These are phyloP conservation scores for Drosophila trapezifrons DNA, from an alignment of 1,140 invertebrate species.

Conservation along the genomic window DNA sequence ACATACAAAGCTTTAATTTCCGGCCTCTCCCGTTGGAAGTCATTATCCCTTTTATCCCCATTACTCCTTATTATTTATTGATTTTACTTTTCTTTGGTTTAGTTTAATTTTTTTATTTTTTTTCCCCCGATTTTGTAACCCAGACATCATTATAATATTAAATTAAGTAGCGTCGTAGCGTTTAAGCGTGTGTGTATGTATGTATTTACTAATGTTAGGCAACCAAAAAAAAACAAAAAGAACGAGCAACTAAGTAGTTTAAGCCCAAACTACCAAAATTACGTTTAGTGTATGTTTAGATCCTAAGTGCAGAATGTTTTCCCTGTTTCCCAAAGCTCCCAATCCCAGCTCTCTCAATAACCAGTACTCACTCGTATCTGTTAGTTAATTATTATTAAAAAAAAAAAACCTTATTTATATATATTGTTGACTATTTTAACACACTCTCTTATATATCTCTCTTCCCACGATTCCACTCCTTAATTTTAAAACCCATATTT, in stretches of 20 bases:
- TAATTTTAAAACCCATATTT: constrained; percentile 42
- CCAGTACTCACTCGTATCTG: constrained; percentile 20
- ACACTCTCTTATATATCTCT: neutral
- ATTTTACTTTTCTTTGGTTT: constrained; percentile 8
- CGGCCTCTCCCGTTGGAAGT: constrained; percentile 33
- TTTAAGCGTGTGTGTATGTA: constrained; percentile 59
- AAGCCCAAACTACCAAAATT: constrained; percentile 76
- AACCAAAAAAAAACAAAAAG: constrained; percentile 24
- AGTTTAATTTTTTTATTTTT: constrained; percentile 7
- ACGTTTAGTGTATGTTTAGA: constrained; percentile 62
- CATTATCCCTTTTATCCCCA: neutral
- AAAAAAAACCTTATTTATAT: constrained; percentile 46
- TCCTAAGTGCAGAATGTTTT: constrained; percentile 54
- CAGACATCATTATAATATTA: constrained; percentile 57
- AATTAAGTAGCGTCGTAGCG: constrained; percentile 65
- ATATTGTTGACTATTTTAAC: constrained; percentile 49
- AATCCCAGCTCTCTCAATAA: constrained; percentile 6
- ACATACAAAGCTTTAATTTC: constrained; percentile 93
- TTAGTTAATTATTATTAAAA: constrained; percentile 48
- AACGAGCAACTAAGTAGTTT: constrained; percentile 66
- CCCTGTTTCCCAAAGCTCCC: neutral
- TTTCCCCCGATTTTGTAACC: constrained; percentile 8
- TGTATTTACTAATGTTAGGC: constrained; percentile 76
- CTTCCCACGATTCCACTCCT: neutral
- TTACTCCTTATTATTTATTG: constrained; percentile 10